These are phyloP conservation scores for Leptestheria dahalacensis DNA, from an alignment of 1,140 invertebrate genomes.

Conservation along the genomic window DNA sequence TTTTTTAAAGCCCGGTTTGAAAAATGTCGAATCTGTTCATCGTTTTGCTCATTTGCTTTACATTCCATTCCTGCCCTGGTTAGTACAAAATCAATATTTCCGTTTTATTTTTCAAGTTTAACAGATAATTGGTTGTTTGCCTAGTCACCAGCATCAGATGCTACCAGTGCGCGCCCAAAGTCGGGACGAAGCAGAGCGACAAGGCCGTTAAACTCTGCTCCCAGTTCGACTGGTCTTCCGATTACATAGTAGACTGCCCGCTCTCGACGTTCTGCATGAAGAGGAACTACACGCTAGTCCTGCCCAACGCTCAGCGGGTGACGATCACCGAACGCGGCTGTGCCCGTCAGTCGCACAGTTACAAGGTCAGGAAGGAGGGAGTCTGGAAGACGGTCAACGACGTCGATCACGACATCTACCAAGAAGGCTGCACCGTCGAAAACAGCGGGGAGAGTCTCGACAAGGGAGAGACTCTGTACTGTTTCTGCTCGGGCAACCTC, in stretches of 20 bases:
- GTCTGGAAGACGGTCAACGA: constrained; percentile 41
- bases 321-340: constrained; percentile 49
- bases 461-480: constrained; percentile 38
- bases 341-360: constrained; percentile 47
- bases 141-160: constrained; percentile 29
- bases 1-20: no score
- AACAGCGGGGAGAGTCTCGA: constrained; percentile 20
- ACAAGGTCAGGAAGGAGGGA: constrained; percentile 36
- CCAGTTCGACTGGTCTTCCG: constrained; percentile 44
- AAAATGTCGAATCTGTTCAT: not conserved
- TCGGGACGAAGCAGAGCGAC: constrained; percentile 29
- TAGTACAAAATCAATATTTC: not conserved
- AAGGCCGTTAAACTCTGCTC: constrained; percentile 42
- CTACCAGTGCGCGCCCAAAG: constrained; percentile 47
- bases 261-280: constrained; percentile 67
- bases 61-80: not conserved
- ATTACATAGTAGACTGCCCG: constrained; percentile 53
- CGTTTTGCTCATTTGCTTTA: not conserved
- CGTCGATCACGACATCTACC: constrained; percentile 43
- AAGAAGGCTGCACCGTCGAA: constrained; percentile 43
- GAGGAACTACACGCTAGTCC: constrained; percentile 41
- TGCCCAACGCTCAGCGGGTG: constrained; percentile 43
- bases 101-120: not conserved
- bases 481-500: constrained; percentile 46
- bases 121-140: not conserved